These are phyloP conservation scores for Marmota flaviventris DNA, from an alignment of 2,113 vertebrate species.

Conservation along the genomic window DNA sequence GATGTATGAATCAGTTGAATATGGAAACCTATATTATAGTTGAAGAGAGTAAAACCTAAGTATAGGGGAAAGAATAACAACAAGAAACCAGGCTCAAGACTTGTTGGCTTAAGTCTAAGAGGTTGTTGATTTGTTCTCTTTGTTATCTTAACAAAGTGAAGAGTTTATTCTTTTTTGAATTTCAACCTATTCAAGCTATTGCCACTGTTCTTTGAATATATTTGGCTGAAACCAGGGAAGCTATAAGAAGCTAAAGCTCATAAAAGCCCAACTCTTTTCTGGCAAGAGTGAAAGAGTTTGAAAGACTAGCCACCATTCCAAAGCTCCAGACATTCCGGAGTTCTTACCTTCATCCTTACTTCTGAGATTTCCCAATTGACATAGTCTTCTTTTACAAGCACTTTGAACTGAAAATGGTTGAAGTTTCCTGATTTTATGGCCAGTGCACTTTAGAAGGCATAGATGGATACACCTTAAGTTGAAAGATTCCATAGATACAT, in stretches of 20 bases:
- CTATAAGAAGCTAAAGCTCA: slow-evolving; percentile 14
- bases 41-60: not conserved
- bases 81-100: not conserved
- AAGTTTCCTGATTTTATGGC: slow-evolving; percentile 30
- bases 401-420: slow-evolving; percentile 59
- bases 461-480: slow-evolving; percentile 25
- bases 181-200: slow-evolving; percentile 25
- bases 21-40: not conserved
- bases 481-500: not conserved
- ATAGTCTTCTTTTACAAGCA: not conserved
- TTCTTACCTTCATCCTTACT: not conserved
- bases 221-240: slow-evolving; percentile 35
- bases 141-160: slow-evolving; percentile 49
- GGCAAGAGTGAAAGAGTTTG: too few species aligned
- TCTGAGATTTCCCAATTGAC: slow-evolving; percentile 28
- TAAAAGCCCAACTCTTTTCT: slow-evolving; percentile 23
- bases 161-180: slow-evolving; percentile 45
- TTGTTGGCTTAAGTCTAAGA: not conserved
- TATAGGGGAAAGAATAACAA: not conserved
- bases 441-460: slow-evolving; percentile 34
- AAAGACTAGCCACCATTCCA: too few species aligned
- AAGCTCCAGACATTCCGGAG: too few species aligned
- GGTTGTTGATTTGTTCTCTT: slow-evolving; percentile 14
- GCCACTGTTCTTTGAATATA: slow-evolving; percentile 15
- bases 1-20: not conserved